Conservation (phyloP, 53 echinoderm and acorn worm species). For the Glandiceps talaboti region DNA sequence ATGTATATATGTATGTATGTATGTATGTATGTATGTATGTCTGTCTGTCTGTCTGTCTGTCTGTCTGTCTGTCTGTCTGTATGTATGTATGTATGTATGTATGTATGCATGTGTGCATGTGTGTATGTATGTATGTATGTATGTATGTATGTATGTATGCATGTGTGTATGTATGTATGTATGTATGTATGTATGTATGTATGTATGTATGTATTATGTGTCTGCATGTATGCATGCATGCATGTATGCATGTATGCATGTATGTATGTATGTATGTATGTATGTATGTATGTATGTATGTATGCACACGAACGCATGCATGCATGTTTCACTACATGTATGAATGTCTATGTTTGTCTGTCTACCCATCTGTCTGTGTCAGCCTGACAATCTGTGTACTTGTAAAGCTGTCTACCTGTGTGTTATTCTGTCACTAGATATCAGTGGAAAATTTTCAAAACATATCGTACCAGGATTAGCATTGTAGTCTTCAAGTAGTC, state of each 20-base stretch:
- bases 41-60: neutral
- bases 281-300: too few relatives aligned
- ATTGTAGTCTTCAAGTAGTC: constrained; percentile 23
- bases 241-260: neutral
- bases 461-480: constrained; percentile 17
- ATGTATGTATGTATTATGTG: neutral
- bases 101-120: neutral
- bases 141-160: too few relatives aligned
- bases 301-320: too few relatives aligned
- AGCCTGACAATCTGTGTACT: too few relatives aligned
- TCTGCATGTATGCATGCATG: too few relatives aligned
- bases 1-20: neutral
- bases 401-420: too few relatives aligned
- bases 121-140: neutral
- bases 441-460: too few relatives aligned
- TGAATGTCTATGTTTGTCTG: neutral
- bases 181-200: too few relatives aligned
- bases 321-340: neutral
- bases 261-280: too few relatives aligned
- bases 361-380: neutral
- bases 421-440: too few relatives aligned
- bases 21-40: neutral
- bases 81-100: neutral
- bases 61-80: neutral
- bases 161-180: too few relatives aligned